phyloP scores from a whole-genome alignment of 2,113 vertebrate genomes.

The Poeciliopsis turrubarensis region DNA sequence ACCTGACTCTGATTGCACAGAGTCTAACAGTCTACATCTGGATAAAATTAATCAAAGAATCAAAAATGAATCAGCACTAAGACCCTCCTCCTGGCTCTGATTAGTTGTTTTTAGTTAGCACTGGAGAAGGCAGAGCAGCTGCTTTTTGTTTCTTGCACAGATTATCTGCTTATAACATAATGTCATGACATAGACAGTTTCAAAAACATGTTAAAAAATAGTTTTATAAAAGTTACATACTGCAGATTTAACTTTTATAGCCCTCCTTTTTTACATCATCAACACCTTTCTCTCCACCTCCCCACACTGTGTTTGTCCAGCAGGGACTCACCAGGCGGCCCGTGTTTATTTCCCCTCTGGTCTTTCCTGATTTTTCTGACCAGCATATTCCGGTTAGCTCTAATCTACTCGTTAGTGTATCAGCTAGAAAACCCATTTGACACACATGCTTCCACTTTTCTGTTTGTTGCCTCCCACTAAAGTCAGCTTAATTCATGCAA shows the following conservation, averaged over 20 bases:
- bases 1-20: no score
- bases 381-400: slow-evolving; percentile 62
- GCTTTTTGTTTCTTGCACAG: no score
- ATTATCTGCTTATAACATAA: no score
- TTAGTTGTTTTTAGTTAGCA: no score
- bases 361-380: slow-evolving; percentile 66
- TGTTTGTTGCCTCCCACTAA: slow-evolving; percentile 65
- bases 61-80: no score
- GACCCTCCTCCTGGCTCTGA: no score
- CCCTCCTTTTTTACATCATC: not conserved
- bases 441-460: slow-evolving; percentile 83
- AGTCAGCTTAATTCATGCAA: slow-evolving; percentile 75
- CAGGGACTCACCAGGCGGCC: slow-evolving; percentile 46
- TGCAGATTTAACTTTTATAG: slow-evolving; percentile 5
- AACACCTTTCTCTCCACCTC: not conserved
- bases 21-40: no score
- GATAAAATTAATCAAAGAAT: no score
- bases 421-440: slow-evolving; percentile 73
- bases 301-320: slow-evolving; percentile 14
- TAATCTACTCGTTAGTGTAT: slow-evolving; percentile 70
- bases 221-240: no score
- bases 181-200: no score
- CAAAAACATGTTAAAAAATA: no score
- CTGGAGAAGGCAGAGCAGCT: no score
- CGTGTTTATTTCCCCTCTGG: slow-evolving; percentile 69